A percentile compares a stretch with the other conserved stretches of the same genome.
Conservation (phyloP, 2,113 vertebrate species). For the Urocynchramus pylzowi region DNA sequence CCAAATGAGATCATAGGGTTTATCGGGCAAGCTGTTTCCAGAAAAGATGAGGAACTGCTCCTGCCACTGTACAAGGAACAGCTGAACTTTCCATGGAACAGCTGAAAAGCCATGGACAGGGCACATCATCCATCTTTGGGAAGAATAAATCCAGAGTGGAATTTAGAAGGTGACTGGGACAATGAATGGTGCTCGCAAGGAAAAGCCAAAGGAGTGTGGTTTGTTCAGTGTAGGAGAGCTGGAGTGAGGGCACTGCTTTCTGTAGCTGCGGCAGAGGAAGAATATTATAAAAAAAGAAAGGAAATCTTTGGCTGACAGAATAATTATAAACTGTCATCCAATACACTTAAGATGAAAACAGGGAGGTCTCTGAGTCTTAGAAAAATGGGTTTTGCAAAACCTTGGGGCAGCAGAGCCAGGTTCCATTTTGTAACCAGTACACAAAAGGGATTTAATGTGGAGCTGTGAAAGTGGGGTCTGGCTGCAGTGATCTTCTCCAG, state of each 20-base stretch:
- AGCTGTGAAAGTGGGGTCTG: not conserved
- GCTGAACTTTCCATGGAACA: not conserved
- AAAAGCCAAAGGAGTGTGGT: not conserved
- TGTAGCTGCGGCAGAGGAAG: not conserved
- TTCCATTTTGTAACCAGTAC: not conserved
- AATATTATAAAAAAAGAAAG: not conserved
- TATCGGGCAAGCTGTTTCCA: not conserved
- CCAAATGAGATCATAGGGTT: constrained; percentile 47
- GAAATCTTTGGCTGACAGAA: not conserved
- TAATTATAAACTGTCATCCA: not conserved
- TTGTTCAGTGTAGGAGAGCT: accelerated
- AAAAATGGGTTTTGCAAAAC: not conserved
- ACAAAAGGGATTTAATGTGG: not conserved
- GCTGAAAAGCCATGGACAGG: not conserved
- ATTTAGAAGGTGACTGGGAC: not conserved
- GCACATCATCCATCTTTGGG: not conserved
- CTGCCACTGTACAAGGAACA: not conserved
- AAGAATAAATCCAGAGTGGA: not conserved
- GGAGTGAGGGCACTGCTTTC: not conserved
- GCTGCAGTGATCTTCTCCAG: not conserved
- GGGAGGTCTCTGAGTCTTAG: not conserved
- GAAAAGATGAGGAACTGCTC: not conserved
- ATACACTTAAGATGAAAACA: not conserved
- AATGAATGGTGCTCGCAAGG: not conserved
- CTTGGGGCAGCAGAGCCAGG: not conserved